Evolutionary conservation across 2,113 vertebrate genomes (phyloP).

Genomic region (Laticauda colubrina): DNA sequence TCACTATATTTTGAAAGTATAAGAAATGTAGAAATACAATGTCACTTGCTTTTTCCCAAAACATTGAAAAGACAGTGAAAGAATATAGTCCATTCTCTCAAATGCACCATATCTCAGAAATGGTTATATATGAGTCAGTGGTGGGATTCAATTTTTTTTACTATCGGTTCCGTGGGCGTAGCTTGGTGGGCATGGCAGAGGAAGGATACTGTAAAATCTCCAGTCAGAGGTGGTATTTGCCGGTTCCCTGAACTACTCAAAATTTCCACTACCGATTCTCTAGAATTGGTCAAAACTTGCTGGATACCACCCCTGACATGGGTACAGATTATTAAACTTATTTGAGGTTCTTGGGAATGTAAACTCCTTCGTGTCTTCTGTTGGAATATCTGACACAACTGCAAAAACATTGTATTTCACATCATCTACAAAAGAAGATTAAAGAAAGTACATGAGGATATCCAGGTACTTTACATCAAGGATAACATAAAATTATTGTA

Average conservation of each 20-base stretch:
- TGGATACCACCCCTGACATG: too few species aligned
- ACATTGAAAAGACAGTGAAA: background rate
- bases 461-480: background rate
- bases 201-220: too few species aligned
- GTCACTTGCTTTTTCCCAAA: slow-evolving; percentile 11
- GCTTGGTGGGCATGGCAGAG: too few species aligned
- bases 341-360: background rate
- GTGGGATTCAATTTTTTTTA: too few species aligned
- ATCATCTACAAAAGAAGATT: background rate
- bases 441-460: background rate
- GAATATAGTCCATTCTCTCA: background rate
- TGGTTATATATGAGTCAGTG: background rate
- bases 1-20: background rate
- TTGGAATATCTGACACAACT: background rate
- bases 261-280: too few species aligned
- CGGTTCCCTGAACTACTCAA: too few species aligned
- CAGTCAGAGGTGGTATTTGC: too few species aligned
- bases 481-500: background rate
- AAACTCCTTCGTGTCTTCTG: background rate
- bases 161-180: too few species aligned
- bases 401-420: background rate
- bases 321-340: background rate
- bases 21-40: background rate
- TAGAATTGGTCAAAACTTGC: too few species aligned
- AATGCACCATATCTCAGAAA: background rate